Conservation (phyloP, 2,888 invertebrate species). For the Trachelus stipa region DNA sequence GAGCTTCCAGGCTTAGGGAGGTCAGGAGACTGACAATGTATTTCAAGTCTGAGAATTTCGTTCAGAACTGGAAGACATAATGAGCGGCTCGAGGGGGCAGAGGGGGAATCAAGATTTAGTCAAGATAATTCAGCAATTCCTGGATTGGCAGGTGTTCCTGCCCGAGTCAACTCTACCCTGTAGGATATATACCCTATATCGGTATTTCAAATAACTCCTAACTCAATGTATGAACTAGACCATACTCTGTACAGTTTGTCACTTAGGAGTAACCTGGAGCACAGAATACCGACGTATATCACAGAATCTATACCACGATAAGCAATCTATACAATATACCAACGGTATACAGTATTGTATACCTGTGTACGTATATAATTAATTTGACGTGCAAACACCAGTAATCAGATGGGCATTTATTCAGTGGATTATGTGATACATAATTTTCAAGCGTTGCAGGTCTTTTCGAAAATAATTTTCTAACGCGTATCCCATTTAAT, state of each 20-base stretch:
- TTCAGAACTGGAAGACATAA: background rate
- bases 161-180: background rate
- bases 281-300: background rate
- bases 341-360: background rate
- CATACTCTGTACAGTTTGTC: slow-evolving; percentile 37
- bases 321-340: background rate
- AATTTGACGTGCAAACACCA: no score
- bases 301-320: background rate
- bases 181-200: background rate
- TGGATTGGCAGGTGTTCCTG: background rate
- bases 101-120: background rate
- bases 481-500: background rate
- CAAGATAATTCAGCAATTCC: background rate
- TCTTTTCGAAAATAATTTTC: background rate
- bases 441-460: background rate
- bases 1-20: slow-evolving; percentile 14
- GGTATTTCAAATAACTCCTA: slow-evolving; percentile 15
- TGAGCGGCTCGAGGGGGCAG: background rate
- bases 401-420: no score
- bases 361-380: background rate
- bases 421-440: background rate
- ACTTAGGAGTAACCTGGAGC: slow-evolving; percentile 25
- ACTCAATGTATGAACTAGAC: slow-evolving; percentile 35
- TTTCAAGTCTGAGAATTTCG: slow-evolving; percentile 19
- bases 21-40: slow-evolving; percentile 24